Evolutionary conservation across 2,888 invertebrate genomes (phyloP), one percentile per base, ranked within the genome.

Genomic region (Yponomeuta plumbellus): DNA sequence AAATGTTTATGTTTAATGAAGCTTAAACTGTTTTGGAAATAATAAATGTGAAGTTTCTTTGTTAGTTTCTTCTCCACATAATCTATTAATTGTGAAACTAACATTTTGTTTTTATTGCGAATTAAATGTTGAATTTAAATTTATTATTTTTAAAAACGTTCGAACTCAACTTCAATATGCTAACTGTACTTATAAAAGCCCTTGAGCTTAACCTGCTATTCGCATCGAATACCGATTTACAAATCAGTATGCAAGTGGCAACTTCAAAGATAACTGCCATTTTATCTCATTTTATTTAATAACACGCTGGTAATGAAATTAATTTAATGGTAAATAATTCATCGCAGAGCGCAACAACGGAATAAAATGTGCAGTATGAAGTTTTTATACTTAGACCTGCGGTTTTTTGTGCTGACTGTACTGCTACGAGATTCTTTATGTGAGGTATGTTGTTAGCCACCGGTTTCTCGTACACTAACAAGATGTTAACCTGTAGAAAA

Each of bases 131-230:
- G n/a, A n/a, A n/a, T n/a, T n/a, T 20, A 57, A 6, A 57, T 57
- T 57, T 17, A 2, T 11, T 21, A 20, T 1, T 5, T 58, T 58
- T 58, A 21, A 20, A 5, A 21, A 2, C 6, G 22, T n/a, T 34
- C 0, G 17, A 17, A 11, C 1, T 61, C 1, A 61, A 62, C n/a
- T 39, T 39, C 0, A 11, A 3, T 26, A 26, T 62, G 62, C 62
- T 62, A 39, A 4, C 62, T 20, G 34, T 62, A 62, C 62, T 11
- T 17, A 23, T 61, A 23, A 17, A 61, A 61, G 62, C 62, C 62
- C 62, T 62, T 62, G 62, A 62, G 34, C 62, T 34, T 62, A 62
- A 62, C 34, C 61, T 61, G 61, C 21, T 34, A 62, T 20, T 34
- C 11, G 34, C 34, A 20, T 39, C 1, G 34, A 39, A 62, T 62